Evolutionary conservation across 2,797 vertebrate species (phyloP).

Genomic region (Platalea minor): DNA sequence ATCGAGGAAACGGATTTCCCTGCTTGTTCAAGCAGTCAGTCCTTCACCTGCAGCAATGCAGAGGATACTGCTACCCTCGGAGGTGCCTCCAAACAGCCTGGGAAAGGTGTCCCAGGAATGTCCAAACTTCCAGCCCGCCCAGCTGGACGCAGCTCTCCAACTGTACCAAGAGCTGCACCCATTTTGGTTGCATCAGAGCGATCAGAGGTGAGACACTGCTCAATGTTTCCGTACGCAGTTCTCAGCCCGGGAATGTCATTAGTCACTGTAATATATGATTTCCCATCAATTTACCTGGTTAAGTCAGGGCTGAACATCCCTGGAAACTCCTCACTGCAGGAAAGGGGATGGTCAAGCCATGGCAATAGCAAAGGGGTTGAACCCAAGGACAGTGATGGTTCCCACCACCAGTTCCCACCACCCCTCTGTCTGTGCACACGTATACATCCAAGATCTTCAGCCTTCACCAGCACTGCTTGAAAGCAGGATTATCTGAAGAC

Average conservation of each 20-base stretch:
- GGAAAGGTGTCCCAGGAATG: not conserved
- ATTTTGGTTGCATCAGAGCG: not conserved
- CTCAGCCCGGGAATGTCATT: not conserved
- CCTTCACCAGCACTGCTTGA: not conserved
- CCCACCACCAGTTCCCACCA: not conserved
- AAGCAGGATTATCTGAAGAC: not conserved
- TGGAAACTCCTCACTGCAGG: not conserved
- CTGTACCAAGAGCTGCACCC: not conserved
- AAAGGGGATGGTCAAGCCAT: not conserved
- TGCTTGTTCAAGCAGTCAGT: not conserved
- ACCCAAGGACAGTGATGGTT: not conserved
- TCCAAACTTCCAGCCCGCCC: not conserved
- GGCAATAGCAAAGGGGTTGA: not conserved
- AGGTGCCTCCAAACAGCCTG: not conserved
- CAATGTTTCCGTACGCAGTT: fast-evolving
- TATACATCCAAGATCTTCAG: too few relatives aligned
- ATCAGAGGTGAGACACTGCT: not conserved
- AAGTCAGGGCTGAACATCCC: not conserved
- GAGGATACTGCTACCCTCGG: not conserved
- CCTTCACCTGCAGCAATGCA: not conserved
- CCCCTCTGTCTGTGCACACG: fast-evolving
- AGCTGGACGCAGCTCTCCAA: not conserved
- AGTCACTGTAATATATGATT: too few relatives aligned
- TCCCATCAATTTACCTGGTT: not conserved
- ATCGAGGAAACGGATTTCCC: not conserved